A percentile compares a stretch with the other conserved stretches of the same genome.
Conservation (phyloP, 2,888 invertebrate genomes). For the Andrena flavipes region DNA sequence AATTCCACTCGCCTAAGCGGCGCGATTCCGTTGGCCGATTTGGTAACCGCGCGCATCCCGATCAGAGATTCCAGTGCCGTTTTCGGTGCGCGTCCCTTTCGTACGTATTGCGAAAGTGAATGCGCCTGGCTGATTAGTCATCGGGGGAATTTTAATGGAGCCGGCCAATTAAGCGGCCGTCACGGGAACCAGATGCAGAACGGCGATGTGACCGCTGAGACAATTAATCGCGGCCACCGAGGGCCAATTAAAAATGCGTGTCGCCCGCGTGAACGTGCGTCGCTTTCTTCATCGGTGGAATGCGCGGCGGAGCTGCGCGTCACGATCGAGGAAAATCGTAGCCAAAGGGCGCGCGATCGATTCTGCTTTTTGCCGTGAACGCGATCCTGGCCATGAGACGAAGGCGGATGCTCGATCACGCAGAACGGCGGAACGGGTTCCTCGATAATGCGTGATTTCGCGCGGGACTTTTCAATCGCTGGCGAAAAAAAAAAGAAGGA, state of each 20-base stretch:
- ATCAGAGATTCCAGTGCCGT: constrained; percentile 52
- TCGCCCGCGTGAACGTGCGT: constrained; percentile 6
- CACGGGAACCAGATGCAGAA: constrained; percentile 45
- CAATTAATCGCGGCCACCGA: constrained; percentile 40
- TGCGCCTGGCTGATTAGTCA: constrained; percentile 58
- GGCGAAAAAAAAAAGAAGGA: constrained; percentile 17
- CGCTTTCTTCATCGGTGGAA: background rate
- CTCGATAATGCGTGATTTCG: background rate
- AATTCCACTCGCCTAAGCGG: background rate
- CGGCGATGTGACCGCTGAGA: constrained; percentile 29
- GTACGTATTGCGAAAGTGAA: constrained; percentile 51
- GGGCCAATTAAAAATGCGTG: constrained; percentile 31
- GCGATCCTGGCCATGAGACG: background rate
- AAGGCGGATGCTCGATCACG: constrained; percentile 11
- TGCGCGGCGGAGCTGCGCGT: background rate
- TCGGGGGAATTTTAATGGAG: constrained; percentile 61
- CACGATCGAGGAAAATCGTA: background rate
- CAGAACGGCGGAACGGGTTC: constrained; percentile 16
- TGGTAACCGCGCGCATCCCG: constrained; percentile 7
- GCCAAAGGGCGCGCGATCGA: background rate
- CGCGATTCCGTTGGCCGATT: constrained; percentile 1
- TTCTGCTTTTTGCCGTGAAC: background rate
- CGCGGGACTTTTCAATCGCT: constrained; percentile 19
- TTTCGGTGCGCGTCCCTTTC: constrained; percentile 56
- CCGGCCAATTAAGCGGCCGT: constrained; percentile 55